Evolutionary conservation across 2,888 invertebrate genomes (phyloP).

Genomic region (Schizaphis graminum): DNA sequence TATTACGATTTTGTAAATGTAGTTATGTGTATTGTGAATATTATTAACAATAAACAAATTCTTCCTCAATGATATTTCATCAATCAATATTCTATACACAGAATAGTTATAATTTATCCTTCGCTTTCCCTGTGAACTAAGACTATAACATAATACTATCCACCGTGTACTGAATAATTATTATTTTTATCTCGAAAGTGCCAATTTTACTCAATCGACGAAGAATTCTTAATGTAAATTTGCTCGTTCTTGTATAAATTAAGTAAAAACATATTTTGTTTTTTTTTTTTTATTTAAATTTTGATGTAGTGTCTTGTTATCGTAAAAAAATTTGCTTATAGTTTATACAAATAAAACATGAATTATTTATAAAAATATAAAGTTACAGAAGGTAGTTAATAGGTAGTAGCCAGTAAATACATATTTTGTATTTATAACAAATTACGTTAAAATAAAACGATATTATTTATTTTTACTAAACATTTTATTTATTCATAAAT

Average conservation of each 20-base stretch:
- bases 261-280: neutral
- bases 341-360: neutral
- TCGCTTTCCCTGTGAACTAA: constrained; percentile 45
- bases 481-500: neutral
- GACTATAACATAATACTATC: constrained; percentile 20
- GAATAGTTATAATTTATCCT: neutral
- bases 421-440: neutral
- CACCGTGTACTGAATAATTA: constrained; percentile 45
- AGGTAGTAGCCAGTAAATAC: neutral
- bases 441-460: neutral
- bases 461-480: neutral
- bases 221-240: neutral
- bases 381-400: neutral
- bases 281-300: neutral
- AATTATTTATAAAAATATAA: neutral
- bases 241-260: constrained; percentile 6
- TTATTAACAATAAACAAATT: neutral
- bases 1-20: neutral
- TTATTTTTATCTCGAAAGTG: constrained; percentile 31
- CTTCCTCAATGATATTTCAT: constrained; percentile 9
- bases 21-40: neutral
- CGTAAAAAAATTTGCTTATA: no score
- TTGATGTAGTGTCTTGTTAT: neutral
- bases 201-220: constrained; percentile 4
- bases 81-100: constrained; percentile 37